These are phyloP conservation scores for Ylistrum balloti DNA, from an alignment of 1,140 invertebrate genomes.

Conservation along the genomic window DNA sequence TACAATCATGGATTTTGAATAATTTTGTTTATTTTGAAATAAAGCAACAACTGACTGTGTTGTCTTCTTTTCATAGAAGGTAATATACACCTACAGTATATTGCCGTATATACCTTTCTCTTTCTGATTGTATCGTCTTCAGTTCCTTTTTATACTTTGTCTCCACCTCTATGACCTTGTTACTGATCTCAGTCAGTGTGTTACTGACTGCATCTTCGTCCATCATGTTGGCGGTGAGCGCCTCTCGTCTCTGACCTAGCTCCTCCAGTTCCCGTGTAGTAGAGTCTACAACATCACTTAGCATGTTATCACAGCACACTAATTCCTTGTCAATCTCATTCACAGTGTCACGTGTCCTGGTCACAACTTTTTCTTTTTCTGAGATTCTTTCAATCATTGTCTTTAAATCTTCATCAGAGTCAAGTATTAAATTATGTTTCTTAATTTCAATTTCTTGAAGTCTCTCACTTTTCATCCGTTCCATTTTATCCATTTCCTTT, in stretches of 20 bases:
- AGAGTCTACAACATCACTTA: slow-evolving; percentile 53
- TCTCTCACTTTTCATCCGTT: slow-evolving; percentile 66
- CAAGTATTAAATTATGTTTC: slow-evolving; percentile 52
- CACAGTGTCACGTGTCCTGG: slow-evolving; percentile 44
- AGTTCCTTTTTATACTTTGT: slow-evolving; percentile 63
- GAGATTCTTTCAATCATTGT: slow-evolving; percentile 45
- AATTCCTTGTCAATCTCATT: slow-evolving; percentile 49
- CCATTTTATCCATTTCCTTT: slow-evolving; percentile 73
- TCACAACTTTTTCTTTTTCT: slow-evolving; percentile 55
- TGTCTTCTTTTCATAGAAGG: too few relatives aligned
- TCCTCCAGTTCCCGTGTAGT: slow-evolving; percentile 5
- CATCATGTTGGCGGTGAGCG: slow-evolving; percentile 57
- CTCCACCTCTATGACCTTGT: slow-evolving; percentile 63
- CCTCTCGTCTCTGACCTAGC: slow-evolving; percentile 57
- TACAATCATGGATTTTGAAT: too few relatives aligned
- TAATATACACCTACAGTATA: background rate
- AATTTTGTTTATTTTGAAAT: too few relatives aligned
- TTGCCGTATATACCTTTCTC: slow-evolving; percentile 64
- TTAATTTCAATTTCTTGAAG: slow-evolving; percentile 49
- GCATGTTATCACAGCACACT: slow-evolving; percentile 44
- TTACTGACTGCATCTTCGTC: slow-evolving; percentile 48
- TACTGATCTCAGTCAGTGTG: slow-evolving; percentile 60
- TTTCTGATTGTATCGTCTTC: slow-evolving; percentile 66
- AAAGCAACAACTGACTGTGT: too few relatives aligned
- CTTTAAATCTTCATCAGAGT: slow-evolving; percentile 41